Evolutionary conservation across 2,113 vertebrate genomes (phyloP).

Genomic region (Falcunculus frontatus): DNA sequence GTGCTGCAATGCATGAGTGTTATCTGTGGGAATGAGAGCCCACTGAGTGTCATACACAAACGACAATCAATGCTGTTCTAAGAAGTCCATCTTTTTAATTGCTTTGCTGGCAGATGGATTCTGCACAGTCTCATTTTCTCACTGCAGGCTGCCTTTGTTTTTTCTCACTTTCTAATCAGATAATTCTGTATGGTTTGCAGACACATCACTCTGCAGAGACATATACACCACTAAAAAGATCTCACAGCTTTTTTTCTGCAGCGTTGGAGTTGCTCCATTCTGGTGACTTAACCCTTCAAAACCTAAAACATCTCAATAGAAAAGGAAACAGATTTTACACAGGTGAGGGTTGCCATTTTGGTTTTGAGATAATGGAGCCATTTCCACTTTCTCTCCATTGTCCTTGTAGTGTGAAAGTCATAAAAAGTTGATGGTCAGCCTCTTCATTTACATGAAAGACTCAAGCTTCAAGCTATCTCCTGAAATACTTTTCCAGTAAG

Average conservation of each 20-base stretch:
- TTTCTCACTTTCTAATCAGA: neutral
- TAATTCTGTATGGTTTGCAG: conserved; percentile 15
- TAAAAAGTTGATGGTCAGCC: neutral
- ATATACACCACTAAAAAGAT: neutral
- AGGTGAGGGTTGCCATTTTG: neutral
- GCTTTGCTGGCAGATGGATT: conserved; percentile 14
- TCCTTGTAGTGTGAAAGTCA: neutral
- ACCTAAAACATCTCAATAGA: neutral
- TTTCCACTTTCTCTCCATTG: neutral
- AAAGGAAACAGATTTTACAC: neutral
- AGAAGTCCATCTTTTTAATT: neutral
- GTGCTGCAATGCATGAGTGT: neutral
- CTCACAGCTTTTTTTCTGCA: neutral
- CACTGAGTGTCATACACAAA: neutral
- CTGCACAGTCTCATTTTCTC: conserved; percentile 6
- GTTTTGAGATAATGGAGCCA: conserved; percentile 7
- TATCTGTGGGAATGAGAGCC: neutral
- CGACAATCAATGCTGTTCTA: neutral
- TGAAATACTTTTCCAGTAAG: conserved; percentile 30
- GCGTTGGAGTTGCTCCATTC: neutral
- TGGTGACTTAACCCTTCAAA: neutral
- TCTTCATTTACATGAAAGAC: conserved; percentile 4
- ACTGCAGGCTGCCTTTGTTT: conserved; percentile 12
- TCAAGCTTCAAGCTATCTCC: neutral
- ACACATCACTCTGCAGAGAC: neutral